Percentiles rank a stretch among this genome's conserved stretches.
phyloP scores from a whole-genome alignment of 2,113 vertebrate genomes.

The Rana temporaria region DNA sequence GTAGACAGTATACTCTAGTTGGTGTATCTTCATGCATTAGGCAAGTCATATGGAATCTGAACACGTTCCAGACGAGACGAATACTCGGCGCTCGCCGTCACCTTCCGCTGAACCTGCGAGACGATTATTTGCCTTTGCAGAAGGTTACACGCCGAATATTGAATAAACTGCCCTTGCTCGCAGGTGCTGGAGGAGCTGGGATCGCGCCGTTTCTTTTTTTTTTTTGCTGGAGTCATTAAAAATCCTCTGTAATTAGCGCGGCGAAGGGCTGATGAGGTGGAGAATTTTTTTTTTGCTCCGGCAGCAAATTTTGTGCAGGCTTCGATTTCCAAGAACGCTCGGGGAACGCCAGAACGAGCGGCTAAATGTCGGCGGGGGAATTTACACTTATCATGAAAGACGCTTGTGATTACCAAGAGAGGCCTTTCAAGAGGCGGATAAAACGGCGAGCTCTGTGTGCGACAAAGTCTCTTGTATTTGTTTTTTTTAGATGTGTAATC shows the following conservation, averaged over 20 bases:
- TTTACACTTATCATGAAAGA: conserved; percentile 40
- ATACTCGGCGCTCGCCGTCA: neutral
- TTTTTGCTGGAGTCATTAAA: conserved; percentile 21
- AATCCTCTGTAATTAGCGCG: conserved; percentile 15
- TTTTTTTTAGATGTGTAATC: neutral
- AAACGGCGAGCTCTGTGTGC: neutral
- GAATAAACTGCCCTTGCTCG: neutral
- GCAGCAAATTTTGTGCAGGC: conserved; percentile 31
- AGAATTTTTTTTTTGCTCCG: neutral
- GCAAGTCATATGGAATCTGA: too few relatives aligned
- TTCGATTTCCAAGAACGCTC: conserved; percentile 18
- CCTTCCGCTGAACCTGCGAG: neutral
- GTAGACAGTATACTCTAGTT: too few relatives aligned
- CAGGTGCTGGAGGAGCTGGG: neutral
- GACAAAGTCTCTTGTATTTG: conserved; percentile 1
- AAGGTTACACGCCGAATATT: neutral
- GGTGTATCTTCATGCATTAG: too few relatives aligned
- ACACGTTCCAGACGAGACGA: neutral
- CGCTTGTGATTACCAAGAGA: conserved; percentile 31
- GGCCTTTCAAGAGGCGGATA: conserved; percentile 27
- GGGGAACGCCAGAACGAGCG: conserved; percentile 8
- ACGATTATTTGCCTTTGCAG: conserved; percentile 14
- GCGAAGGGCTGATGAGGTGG: neutral
- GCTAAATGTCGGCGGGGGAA: conserved; percentile 16
- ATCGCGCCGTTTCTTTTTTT: neutral